Base-by-base conservation (phyloP, 2,797 vertebrate species). In the Erethizon dorsatum region DNA sequence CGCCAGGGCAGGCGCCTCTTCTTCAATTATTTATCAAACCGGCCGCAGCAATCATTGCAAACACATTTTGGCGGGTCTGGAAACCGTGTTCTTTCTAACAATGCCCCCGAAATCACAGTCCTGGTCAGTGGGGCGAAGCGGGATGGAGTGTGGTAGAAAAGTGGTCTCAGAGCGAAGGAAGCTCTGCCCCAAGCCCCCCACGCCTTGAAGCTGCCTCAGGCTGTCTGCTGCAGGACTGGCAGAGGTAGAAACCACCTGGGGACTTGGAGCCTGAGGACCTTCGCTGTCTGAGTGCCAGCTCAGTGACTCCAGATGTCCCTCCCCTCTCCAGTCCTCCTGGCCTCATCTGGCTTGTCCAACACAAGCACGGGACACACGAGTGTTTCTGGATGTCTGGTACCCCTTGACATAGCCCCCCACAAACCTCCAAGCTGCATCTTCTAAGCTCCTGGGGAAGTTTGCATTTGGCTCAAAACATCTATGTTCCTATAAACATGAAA, bases 21-120 rank as follows among this genome's bases (percentile, higher is more conserved):
- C 98, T 98, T 98, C 97, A 98, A 97, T 98, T 98, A 98, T 98
- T 98, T 98, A 98, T 98, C 97, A 94, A 94, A 98, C 98, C 97
- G 93, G 89, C 77, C 96, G 83, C 92, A 88, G 80, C 95, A 96
- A 92, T 98, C 98, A 97, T 96, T 98, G 96, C 97, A 98, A 98
- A 98, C 97, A 96, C 95, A 95, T 97, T 98, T 98, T 98, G 87
- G 83, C 6, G 92, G 96, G 80, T 83, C 75, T 90, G 75, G 96
- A 96, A 96, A 85, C 41, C 50, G 9, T 93, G 93, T 85, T 50
- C 94, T 90, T 97, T 97, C 92, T 95, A 85, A 95, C 28, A 78
- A 95, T 63, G 22, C 28, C 11, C 79, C 65, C 12, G 0, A 56
- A 17, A 47, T 91, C 84, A 26, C n/a, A 61, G 65, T 93, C 94